phyloP scores from a whole-genome alignment of 2,888 invertebrate genomes.

The Dusona sp. region DNA sequence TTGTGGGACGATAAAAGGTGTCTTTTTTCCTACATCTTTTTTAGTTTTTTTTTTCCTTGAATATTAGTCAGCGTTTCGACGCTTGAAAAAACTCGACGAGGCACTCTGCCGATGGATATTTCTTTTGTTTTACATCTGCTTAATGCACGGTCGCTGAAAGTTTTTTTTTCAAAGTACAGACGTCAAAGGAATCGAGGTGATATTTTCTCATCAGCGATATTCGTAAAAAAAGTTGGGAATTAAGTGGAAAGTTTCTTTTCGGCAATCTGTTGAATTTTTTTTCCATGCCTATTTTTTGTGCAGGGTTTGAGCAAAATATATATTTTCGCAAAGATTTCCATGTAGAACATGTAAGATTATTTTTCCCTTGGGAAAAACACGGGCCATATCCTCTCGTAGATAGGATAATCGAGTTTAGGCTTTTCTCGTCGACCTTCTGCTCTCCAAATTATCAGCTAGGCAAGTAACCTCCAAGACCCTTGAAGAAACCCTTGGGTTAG shows the following conservation, averaged over 20 bases:
- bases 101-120: slow-evolving; percentile 59
- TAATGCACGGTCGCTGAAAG: slow-evolving; percentile 45
- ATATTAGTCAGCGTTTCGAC: slow-evolving; percentile 5
- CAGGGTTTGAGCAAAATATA: neutral
- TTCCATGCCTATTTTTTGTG: neutral
- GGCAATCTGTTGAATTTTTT: neutral
- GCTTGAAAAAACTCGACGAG: slow-evolving; percentile 62
- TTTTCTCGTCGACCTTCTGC: slow-evolving; percentile 58
- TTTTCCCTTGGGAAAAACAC: slow-evolving; percentile 42
- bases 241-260: slow-evolving; percentile 4
- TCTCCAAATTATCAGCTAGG: slow-evolving; percentile 63
- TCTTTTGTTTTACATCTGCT: slow-evolving; percentile 63
- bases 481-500: slow-evolving; percentile 50
- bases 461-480: slow-evolving; percentile 59
- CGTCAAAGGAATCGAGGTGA: slow-evolving; percentile 61
- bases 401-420: slow-evolving; percentile 65
- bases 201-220: slow-evolving; percentile 53
- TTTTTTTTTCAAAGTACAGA: slow-evolving; percentile 43
- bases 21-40: slow-evolving; percentile 1
- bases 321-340: slow-evolving; percentile 38
- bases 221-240: slow-evolving; percentile 9
- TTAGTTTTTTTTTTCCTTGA: slow-evolving; percentile 41
- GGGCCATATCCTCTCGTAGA: slow-evolving; percentile 36
- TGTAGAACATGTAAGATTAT: slow-evolving; percentile 21
- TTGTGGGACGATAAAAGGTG: slow-evolving; percentile 70